Percentiles rank a stretch among this genome's conserved stretches.
Conservation (phyloP, 2,797 vertebrate genomes). For the Chaenodraco wilsoni region DNA sequence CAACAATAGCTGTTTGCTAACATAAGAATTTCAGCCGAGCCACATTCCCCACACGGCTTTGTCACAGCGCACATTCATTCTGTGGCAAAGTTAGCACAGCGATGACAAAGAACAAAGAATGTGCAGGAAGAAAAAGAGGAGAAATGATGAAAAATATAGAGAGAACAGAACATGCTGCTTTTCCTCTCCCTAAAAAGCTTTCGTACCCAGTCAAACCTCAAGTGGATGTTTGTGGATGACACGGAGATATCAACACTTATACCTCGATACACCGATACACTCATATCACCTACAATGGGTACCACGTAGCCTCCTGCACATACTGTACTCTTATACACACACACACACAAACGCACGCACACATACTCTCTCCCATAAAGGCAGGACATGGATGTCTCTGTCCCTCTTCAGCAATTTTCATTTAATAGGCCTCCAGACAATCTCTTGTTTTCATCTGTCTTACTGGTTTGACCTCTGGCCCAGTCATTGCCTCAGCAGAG, state of each 20-base stretch:
- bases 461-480: slow-evolving; percentile 76
- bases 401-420: slow-evolving; percentile 65
- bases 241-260: slow-evolving; percentile 9
- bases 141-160: slow-evolving; percentile 39
- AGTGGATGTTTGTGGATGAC: slow-evolving; percentile 31
- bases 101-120: slow-evolving; percentile 63
- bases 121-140: slow-evolving; percentile 22
- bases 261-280: slow-evolving; percentile 9
- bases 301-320: slow-evolving; percentile 18
- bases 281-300: background rate
- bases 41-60: slow-evolving; percentile 63
- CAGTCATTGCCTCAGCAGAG: slow-evolving; percentile 53
- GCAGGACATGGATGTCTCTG: slow-evolving; percentile 53
- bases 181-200: slow-evolving; percentile 20
- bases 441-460: slow-evolving; percentile 78
- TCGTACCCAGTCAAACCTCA: slow-evolving; percentile 25
- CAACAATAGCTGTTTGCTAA: slow-evolving; percentile 65
- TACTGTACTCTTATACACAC: slow-evolving; percentile 1
- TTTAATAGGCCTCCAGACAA: slow-evolving; percentile 77
- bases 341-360: background rate
- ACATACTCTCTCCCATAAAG: slow-evolving; percentile 31
- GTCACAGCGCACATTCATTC: slow-evolving; percentile 55
- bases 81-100: slow-evolving; percentile 47
- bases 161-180: slow-evolving; percentile 55
- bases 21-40: slow-evolving; percentile 61